A percentile compares a stretch with the other conserved stretches of the same genome.
Conservation (phyloP, 2,113 vertebrate species). For the Macquaria ambigua region DNA sequence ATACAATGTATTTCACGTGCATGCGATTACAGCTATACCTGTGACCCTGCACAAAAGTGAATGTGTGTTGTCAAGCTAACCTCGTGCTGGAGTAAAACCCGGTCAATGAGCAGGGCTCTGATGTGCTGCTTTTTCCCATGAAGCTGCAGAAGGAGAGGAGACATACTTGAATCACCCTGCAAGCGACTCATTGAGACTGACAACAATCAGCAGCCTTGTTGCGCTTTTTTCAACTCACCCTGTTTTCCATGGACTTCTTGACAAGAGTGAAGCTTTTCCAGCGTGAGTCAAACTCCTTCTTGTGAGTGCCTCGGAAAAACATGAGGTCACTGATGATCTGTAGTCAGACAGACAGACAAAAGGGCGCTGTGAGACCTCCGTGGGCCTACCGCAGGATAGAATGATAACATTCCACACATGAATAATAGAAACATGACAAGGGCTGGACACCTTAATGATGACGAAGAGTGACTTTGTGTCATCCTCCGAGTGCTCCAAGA, state of each 20-base stretch:
- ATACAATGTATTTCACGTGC: background rate
- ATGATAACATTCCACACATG: constrained; percentile 29
- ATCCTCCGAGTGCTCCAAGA: constrained; percentile 95
- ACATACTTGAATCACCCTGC: constrained; percentile 8
- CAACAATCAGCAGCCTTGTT: constrained; percentile 29
- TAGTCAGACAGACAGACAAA: constrained; percentile 29
- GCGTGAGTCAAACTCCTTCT: constrained; percentile 96
- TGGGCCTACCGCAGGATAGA: background rate
- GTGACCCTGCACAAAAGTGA: background rate
- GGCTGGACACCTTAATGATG: constrained; percentile 92
- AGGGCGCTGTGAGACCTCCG: constrained; percentile 44
- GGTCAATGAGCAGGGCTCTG: constrained; percentile 94
- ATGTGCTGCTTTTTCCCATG: constrained; percentile 96
- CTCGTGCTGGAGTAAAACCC: constrained; percentile 97
- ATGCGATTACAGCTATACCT: background rate
- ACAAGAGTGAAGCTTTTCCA: constrained; percentile 99
- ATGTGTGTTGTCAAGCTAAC: constrained; percentile 73
- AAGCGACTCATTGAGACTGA: constrained; percentile 21
- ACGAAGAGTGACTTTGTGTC: constrained; percentile 97
- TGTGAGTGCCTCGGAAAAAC: constrained; percentile 96
- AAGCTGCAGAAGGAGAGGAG: constrained; percentile 84
- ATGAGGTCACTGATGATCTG: constrained; percentile 96
- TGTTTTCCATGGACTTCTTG: constrained; percentile 99
- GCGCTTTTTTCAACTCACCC: constrained; percentile 84
- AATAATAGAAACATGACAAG: constrained; percentile 31